These are phyloP conservation scores for Tipula vernalis DNA, from an alignment of 2,888 invertebrate genomes.

Conservation along the genomic window DNA sequence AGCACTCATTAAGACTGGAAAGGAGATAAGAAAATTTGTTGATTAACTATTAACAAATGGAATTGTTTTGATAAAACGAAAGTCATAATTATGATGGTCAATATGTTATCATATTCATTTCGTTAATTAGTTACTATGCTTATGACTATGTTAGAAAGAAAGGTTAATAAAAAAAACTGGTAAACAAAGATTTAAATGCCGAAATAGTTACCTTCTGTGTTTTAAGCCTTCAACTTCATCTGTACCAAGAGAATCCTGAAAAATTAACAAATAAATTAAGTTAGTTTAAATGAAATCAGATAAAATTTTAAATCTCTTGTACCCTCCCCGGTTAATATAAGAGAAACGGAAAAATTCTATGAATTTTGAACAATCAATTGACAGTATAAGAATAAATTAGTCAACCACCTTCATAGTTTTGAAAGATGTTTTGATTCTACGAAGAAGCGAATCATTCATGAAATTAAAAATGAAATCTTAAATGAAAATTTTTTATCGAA, in stretches of 20 bases:
- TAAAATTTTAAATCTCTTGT: too few relatives aligned
- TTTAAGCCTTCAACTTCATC: neutral
- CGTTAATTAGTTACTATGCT: neutral
- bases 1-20: conserved; percentile 87
- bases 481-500: too few relatives aligned
- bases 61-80: neutral
- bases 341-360: too few relatives aligned
- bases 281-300: neutral
- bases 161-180: neutral
- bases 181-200: neutral
- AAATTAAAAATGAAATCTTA: too few relatives aligned
- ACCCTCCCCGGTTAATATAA: too few relatives aligned
- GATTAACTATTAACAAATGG: neutral
- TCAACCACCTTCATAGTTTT: too few relatives aligned
- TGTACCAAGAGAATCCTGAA: neutral
- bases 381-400: too few relatives aligned
- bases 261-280: neutral
- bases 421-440: too few relatives aligned
- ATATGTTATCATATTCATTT: neutral
- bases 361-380: too few relatives aligned
- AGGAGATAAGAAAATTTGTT: neutral
- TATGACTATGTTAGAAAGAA: neutral
- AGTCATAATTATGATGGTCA: neutral
- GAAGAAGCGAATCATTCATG: too few relatives aligned
- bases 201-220: neutral